These are phyloP conservation scores for Potamilus streckersoni DNA, from an alignment of 1,140 invertebrate species.

Conservation along the genomic window DNA sequence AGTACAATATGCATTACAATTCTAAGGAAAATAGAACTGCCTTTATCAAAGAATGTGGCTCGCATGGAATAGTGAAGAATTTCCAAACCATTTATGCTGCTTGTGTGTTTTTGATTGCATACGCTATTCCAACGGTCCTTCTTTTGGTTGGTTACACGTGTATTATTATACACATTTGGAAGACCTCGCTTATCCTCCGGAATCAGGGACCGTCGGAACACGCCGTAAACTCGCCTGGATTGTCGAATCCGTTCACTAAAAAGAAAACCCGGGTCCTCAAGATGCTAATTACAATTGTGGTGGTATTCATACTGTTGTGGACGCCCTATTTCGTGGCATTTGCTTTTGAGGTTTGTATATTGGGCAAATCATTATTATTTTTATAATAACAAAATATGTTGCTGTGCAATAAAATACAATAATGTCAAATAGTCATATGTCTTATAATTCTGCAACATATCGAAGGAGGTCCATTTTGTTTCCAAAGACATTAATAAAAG, in stretches of 20 bases:
- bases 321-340: constrained; percentile 26
- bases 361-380: neutral
- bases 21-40: too few relatives aligned
- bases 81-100: constrained; percentile 21
- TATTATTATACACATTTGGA: constrained; percentile 8
- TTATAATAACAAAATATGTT: too few relatives aligned
- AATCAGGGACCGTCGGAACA: too few relatives aligned
- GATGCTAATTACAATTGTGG: constrained; percentile 13
- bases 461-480: too few relatives aligned
- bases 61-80: constrained; percentile 23
- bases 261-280: constrained; percentile 12
- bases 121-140: constrained; percentile 8
- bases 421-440: too few relatives aligned
- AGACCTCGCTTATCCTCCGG: too few relatives aligned
- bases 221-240: too few relatives aligned
- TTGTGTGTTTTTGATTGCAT: constrained; percentile 4
- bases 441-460: too few relatives aligned
- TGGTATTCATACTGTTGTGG: constrained; percentile 16
- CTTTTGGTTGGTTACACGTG: constrained; percentile 11
- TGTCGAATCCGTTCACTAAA: neutral
- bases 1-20: constrained; percentile 20
- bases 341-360: constrained; percentile 9
- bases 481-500: too few relatives aligned
- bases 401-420: too few relatives aligned
- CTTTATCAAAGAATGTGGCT: constrained; percentile 10